Conservation (phyloP, 2,797 vertebrate species). For the Onychomys leucogaster region DNA sequence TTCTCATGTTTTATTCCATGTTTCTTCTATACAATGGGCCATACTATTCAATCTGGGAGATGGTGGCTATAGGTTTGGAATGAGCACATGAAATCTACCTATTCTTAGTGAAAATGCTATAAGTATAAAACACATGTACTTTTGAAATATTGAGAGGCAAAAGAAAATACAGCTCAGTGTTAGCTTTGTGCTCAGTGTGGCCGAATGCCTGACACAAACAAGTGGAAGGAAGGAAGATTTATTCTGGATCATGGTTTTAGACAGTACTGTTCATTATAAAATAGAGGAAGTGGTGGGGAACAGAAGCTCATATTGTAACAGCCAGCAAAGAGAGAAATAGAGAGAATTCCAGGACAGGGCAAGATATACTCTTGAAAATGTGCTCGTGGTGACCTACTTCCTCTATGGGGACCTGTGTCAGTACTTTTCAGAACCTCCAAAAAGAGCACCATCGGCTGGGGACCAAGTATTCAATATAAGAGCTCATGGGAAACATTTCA, state of each 20-base stretch:
- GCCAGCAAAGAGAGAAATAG: not conserved
- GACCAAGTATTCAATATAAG: not conserved
- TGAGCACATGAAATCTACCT: not conserved
- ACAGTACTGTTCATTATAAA: not conserved
- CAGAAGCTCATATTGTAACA: not conserved
- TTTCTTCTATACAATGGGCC: not conserved
- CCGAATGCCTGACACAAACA: not conserved
- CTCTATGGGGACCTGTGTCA: fast-evolving
- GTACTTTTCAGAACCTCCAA: not conserved
- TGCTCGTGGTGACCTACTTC: not conserved
- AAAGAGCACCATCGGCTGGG: not conserved
- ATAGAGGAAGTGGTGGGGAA: not conserved
- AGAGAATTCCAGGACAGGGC: not conserved
- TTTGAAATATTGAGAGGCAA: not conserved
- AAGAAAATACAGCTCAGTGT: not conserved
- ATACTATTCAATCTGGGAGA: not conserved
- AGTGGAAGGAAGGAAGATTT: not conserved
- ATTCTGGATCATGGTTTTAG: not conserved
- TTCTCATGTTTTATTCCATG: not conserved
- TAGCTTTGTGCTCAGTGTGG: not conserved
- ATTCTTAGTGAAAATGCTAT: not conserved
- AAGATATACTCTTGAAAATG: not conserved
- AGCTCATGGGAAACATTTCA: not conserved
- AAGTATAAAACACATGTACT: not conserved
- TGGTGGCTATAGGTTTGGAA: not conserved